Percentiles rank a stretch among this genome's conserved stretches.
Evolutionary conservation across 2,113 vertebrate species (phyloP).

Genomic region (Cyphomyrus plagiostoma): DNA sequence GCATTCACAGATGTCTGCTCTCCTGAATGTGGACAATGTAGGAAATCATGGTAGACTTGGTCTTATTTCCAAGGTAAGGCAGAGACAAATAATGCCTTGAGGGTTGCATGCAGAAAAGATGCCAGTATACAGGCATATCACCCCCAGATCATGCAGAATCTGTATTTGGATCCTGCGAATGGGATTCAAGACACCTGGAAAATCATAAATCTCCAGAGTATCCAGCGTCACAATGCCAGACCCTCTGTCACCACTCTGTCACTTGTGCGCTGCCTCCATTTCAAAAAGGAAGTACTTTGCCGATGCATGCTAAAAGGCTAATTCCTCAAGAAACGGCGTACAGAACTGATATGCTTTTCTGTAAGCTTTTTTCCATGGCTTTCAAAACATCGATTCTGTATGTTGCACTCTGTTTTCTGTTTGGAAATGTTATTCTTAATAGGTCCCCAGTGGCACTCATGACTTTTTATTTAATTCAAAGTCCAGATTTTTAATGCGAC

Average conservation of each 20-base stretch:
- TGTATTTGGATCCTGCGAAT: not conserved
- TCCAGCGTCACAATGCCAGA: not conserved
- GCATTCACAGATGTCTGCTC: not conserved
- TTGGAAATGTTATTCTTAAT: slow-evolving; percentile 13
- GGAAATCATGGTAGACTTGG: not conserved
- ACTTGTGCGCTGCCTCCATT: not conserved
- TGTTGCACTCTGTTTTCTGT: not conserved
- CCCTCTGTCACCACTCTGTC: not conserved
- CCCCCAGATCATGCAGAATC: not conserved
- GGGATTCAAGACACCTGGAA: not conserved
- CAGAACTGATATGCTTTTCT: not conserved
- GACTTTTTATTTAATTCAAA: not conserved
- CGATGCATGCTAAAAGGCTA: not conserved
- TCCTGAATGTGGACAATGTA: not conserved
- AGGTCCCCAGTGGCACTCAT: not conserved
- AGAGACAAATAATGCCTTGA: not conserved
- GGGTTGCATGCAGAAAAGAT: not conserved
- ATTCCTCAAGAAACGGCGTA: not conserved
- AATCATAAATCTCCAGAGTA: not conserved
- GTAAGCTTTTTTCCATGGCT: not conserved
- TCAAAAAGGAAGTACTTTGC: not conserved
- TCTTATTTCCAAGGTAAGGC: not conserved
- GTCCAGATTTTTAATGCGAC: not conserved
- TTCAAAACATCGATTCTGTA: not conserved
- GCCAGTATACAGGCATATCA: not conserved